A percentile compares a stretch with the other conserved stretches of the same genome.
Evolutionary conservation across 2,797 vertebrate genomes (phyloP).

Genomic region (Trachurus trachurus): DNA sequence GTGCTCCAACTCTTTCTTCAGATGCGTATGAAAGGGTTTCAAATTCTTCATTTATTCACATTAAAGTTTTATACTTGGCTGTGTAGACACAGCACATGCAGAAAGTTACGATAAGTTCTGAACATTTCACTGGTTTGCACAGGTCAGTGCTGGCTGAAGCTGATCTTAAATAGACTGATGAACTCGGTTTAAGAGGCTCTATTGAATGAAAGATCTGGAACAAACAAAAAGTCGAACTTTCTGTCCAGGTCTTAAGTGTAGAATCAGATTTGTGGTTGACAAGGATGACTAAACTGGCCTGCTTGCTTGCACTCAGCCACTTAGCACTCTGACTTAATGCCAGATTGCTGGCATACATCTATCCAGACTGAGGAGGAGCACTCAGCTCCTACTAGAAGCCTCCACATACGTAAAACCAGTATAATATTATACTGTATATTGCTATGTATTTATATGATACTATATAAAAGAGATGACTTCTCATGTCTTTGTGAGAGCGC

Average conservation of each 20-base stretch:
- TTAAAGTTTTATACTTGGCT: background rate
- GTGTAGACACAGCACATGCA: slow-evolving; percentile 3
- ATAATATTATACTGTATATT: background rate
- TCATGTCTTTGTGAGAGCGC: background rate
- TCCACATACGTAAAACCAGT: background rate
- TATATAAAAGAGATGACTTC: background rate
- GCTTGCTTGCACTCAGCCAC: background rate
- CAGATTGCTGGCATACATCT: background rate
- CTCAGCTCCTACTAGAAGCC: background rate
- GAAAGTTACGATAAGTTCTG: background rate
- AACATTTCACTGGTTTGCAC: background rate
- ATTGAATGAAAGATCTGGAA: background rate
- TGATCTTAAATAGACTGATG: background rate
- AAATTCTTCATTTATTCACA: background rate
- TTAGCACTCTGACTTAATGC: background rate
- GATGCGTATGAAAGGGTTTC: background rate
- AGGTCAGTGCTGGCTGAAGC: background rate
- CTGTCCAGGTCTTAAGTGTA: background rate
- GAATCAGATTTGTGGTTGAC: background rate
- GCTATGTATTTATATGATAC: background rate
- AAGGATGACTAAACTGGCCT: background rate
- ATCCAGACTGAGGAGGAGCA: background rate
- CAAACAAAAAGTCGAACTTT: background rate
- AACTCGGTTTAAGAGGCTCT: background rate
- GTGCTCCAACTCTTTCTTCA: background rate